Evolutionary conservation across 2,797 vertebrate species (phyloP), one percentile per base, ranked within the genome.

Genomic region (Macrochelys suwanniensis): DNA sequence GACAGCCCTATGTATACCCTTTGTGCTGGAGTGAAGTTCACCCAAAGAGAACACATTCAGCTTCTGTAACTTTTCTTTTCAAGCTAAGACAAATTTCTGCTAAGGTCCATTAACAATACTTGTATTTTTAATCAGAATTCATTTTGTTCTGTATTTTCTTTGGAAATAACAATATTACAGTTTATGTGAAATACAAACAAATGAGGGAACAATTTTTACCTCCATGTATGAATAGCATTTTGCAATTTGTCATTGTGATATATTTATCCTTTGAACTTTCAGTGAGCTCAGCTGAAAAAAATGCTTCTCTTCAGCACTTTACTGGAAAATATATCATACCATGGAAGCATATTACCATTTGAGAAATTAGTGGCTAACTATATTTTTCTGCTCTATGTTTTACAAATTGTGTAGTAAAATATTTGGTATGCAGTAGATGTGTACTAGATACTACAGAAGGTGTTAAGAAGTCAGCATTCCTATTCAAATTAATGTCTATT

Each of bases 181-280:
- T 96, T 97, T 97, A 97, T 95, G 90, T 93, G 94, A 97, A 98
- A 97, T 88, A 87, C 94, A 98, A 98, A 97, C 95, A 97, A 97
- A 97, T 96, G 96, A 97, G 92, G 93, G 90, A 97, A 94, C 90
- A 3, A 94, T 93, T 97, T 97, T 95, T 95, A 95, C 95, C 95
- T 95, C 94, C 94, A 93, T 94, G 65, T 97, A 95, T 93, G 96
- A 97, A 96, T 93, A 95, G 91, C 82, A 98, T 96, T 98, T 98
- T 97, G 94, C 88, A 96, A 92, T 97, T 98, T 98, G 96, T 98
- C 94, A 97, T 95, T 97, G 91, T 97, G 97, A 97, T 96, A 96
- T 96, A 97, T 95, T 97, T 97, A 97, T 97, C 96, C 94, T 97
- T 98, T 97, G 96, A 98, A 98, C 93, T 97, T 96, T 96, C 94